Base-by-base conservation (phyloP, 2,888 invertebrate species). In the Anthophora plumipes region DNA sequence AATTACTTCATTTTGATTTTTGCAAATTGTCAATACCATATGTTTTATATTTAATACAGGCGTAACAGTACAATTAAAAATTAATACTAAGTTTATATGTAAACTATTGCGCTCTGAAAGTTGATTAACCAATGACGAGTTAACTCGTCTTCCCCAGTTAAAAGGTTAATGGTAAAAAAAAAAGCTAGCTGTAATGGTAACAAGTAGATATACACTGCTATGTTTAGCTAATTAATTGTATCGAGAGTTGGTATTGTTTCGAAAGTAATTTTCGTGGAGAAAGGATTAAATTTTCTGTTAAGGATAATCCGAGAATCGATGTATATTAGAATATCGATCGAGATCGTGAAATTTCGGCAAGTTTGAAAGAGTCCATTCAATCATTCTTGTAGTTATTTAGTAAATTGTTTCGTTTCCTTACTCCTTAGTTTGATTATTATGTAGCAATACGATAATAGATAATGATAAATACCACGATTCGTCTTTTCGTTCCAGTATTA, bases 311-410 rank as follows among this genome's bases (percentile, higher is more conserved):
- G 31, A 14, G 14, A 12, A 43, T 12, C 43, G 12, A 11, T 43
- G 14, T 12, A 43, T 43, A 11, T 12, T 43, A 5, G 43, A 43
- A n/a, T n/a, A 52, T 52, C 22, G 22, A 50, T 48, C 48, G 48
- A 5, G 17, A 11, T 2, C 37, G 11, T 55, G 1, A 57, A 46
- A 8, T 48, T 41, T 31, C 55, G 41, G 57, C 57, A 63, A 80
- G 84, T 89, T 86, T 85, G 90, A 85, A 87, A 89, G 89, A 66
- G 84, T 61, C 60, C 71, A 72, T 50, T 84, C 76, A 78, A 77
- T 87, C 73, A 81, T 87, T 82, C 79, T 85, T 52, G 84, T 88
- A 89, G 81, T 82, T 52, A 68, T 80, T n/a, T 87, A 76, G 71
- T 80, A 74, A 74, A 79, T 57, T 77, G 77, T 82, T 89, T 82